phyloP scores from a whole-genome alignment of 1,140 invertebrate genomes.

The Tetramorium simillimum region DNA sequence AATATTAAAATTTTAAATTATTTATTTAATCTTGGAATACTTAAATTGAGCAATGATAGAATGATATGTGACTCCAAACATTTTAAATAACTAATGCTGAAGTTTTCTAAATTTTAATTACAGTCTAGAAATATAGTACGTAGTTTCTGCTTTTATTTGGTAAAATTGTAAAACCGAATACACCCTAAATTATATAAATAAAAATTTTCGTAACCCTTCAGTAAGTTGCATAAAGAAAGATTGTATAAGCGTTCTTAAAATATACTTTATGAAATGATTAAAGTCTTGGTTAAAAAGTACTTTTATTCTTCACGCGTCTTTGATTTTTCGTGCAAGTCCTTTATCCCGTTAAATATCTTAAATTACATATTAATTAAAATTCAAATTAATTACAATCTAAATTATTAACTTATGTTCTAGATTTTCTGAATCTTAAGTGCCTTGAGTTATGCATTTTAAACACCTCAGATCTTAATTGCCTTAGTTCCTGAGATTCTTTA shows the following conservation, averaged over 20 bases:
- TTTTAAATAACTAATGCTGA: background rate
- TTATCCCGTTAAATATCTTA: background rate
- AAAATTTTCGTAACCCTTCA: background rate
- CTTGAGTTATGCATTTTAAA: background rate
- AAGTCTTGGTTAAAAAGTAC: background rate
- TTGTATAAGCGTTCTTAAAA: background rate
- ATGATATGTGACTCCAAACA: background rate
- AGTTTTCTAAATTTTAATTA: background rate
- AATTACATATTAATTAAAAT: conserved; percentile 12
- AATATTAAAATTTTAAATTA: background rate
- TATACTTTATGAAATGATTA: background rate
- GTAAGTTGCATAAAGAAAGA: background rate
- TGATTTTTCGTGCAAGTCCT: background rate
- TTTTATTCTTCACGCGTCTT: background rate
- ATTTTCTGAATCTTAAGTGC: background rate
- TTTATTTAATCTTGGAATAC: background rate
- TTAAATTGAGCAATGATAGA: background rate
- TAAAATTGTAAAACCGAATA: background rate
- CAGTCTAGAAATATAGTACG: background rate
- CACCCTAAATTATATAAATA: background rate
- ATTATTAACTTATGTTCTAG: background rate
- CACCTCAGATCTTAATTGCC: background rate
- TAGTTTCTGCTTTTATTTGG: background rate
- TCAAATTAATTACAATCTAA: background rate
- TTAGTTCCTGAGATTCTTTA: conserved; percentile 3